These are phyloP conservation scores for Ctena decussata DNA, from an alignment of 2,888 invertebrate genomes.

Conservation along the genomic window DNA sequence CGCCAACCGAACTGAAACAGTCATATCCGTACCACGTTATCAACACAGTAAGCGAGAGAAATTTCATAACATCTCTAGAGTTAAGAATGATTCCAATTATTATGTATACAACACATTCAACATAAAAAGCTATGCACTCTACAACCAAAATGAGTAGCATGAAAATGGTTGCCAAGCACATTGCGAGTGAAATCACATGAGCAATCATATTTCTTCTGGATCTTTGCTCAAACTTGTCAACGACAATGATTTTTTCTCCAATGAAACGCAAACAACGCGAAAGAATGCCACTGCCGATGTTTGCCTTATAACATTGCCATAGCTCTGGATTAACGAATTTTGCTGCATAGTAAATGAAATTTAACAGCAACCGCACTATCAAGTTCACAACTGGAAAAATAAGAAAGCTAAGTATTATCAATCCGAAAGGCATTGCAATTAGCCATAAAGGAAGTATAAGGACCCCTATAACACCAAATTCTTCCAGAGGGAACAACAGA, in stretches of 20 bases:
- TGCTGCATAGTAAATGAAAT: neutral
- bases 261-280: neutral
- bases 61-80: conserved; percentile 8
- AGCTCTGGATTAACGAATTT: neutral
- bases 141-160: conserved; percentile 29
- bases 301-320: neutral
- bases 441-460: conserved; percentile 4
- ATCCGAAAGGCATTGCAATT: neutral
- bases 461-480: neutral
- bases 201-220: conserved; percentile 21
- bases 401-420: neutral
- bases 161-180: conserved; percentile 42
- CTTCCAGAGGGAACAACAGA: neutral
- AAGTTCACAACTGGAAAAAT: conserved; percentile 14
- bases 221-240: conserved; percentile 21
- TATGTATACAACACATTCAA: neutral
- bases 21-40: conserved; percentile 2
- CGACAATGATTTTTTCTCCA: conserved; percentile 29
- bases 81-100: conserved; percentile 16
- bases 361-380: neutral
- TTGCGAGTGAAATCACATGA: conserved; percentile 1
- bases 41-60: neutral
- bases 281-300: neutral
- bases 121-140: conserved; percentile 18
- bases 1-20: conserved; percentile 9